Evolutionary conservation across 1,140 invertebrate genomes (phyloP), one percentile per base, ranked within the genome.

Genomic region (Cylas formicarius): DNA sequence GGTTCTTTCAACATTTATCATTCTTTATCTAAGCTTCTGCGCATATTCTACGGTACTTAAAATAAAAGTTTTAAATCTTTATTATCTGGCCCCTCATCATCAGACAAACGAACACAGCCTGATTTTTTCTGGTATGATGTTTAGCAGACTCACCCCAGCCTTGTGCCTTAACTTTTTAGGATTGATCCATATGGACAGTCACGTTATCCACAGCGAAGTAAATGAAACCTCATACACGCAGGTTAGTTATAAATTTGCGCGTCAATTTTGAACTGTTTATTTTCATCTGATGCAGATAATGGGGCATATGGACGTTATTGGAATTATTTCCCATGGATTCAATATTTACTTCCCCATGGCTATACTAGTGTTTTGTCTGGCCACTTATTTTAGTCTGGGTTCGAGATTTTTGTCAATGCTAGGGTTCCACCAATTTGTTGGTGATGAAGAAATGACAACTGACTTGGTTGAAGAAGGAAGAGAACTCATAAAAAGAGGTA

Each of bases 291-390:
- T n/a, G n/a, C 65, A 94, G 86, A 86, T 99, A 48, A 99, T 99
- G 95, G 96, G 96, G 14, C 95, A 98, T 62, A 93, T 99, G 92
- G 94, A 99, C 72, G 90, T 99, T 0, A 84, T 99, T 39, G 84
- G 89, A 7, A 90, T 99, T 39, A 90, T 99, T 47, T 91, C 93
- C 2, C 87, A 97, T 68, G 95, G 96, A 14, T 98, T 99, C 68
- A 98, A 99, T 68, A 86, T 99, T 26, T 99, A 99, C 65, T 97
- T 99, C 68, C 97, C 97, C 0, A 97, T 98, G 76, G 78, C 87
- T 33, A 95, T 99, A 63, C 74, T 98, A 24, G 73, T 90, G 39
- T 82, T 99, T 53, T 97, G 93, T 63, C 65, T 94, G 42, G 87
- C 90, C 38, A 98, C 93, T 0, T 97, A 95, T 72, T 94, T 97